Evolutionary conservation across 35 echinoderm and acorn worm genomes (phyloP), one percentile per base, ranked within the genome.

Genomic region (Lytechinus pictus): DNA sequence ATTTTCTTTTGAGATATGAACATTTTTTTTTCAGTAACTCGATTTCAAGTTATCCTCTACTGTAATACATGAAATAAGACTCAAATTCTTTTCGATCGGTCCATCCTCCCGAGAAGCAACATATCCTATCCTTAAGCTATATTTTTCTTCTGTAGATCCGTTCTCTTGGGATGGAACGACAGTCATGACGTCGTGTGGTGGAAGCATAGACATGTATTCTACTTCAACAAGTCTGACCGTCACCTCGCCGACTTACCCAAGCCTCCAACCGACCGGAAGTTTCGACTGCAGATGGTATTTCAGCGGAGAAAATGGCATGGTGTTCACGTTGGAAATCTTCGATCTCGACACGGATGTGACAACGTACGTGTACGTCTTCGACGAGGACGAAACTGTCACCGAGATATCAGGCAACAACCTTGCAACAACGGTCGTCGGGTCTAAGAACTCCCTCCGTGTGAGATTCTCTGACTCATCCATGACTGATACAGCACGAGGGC

Each of bases 251-350:
- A 57, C 27, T 93, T 93, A 93, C 54, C 92, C 92, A 54, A 93
- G 55, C 92, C n/a, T 55, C 55, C 55, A 54, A 93, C 92, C 92
- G 3, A 24, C 51, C 27, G 92, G 92, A 55, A 27, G 21, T 10
- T 93, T 93, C 92, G 92, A 93, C 52, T 93, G 92, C 53, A 54
- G 52, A 57, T 93, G 92, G 92, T 93, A 54, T 10, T 93, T 93
- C 54, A 57, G 54, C 9, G 92, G 92, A 9, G 54, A 33, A 16
- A 11, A 93, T 9, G 92, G 28, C 92, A 93, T 55, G 54, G 55
- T n/a, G 55, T 93, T 14, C 55, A 28, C 55, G 2, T 27, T 93
- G 11, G 92, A 93, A 10, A 27, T 93, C 92, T 5, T 55, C 9
- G 92, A 93, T 27, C 27, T 93, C 27, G 92, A 93, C 53, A 93